These are phyloP conservation scores for Antheraea mylitta DNA, from an alignment of 1,140 invertebrate genomes.

Conservation along the genomic window DNA sequence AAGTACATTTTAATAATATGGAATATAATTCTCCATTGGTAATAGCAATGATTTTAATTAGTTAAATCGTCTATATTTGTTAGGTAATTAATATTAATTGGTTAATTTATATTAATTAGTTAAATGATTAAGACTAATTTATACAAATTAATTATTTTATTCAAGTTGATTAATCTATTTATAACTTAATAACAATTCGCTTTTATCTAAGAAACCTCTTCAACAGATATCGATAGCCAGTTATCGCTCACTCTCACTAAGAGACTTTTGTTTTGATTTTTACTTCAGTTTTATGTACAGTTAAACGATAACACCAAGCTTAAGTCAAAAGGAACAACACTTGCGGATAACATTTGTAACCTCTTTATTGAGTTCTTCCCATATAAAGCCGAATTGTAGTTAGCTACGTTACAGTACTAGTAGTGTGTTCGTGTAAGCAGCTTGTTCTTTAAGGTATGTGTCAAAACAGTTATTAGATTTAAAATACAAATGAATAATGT, in stretches of 20 bases:
- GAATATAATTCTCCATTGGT: too few relatives aligned
- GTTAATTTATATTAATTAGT: too few relatives aligned
- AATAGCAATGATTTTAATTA: too few relatives aligned
- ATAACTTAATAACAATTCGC: not conserved
- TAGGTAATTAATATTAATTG: too few relatives aligned
- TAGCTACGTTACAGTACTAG: not conserved
- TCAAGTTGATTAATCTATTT: not conserved
- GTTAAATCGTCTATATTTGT: too few relatives aligned
- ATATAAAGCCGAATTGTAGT: not conserved
- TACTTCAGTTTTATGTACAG: not conserved
- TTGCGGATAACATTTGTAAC: constrained; percentile 1
- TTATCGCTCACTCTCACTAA: constrained; percentile 9
- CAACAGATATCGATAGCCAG: not conserved
- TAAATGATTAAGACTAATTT: too few relatives aligned
- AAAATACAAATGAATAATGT: not conserved
- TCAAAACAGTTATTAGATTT: not conserved
- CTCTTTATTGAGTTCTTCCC: constrained; percentile 4
- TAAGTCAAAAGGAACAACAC: constrained; percentile 9
- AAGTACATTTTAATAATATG: too few relatives aligned
- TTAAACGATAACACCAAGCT: constrained; percentile 5
- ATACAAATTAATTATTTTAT: too few relatives aligned
- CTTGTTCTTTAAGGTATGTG: not conserved
- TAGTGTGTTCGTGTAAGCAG: not conserved
- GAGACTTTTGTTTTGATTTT: constrained; percentile 1
- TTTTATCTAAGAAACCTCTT: not conserved